Evolutionary conservation across 53 echinoderm and acorn worm species (phyloP).

Genomic region (Antedon mediterranea): DNA sequence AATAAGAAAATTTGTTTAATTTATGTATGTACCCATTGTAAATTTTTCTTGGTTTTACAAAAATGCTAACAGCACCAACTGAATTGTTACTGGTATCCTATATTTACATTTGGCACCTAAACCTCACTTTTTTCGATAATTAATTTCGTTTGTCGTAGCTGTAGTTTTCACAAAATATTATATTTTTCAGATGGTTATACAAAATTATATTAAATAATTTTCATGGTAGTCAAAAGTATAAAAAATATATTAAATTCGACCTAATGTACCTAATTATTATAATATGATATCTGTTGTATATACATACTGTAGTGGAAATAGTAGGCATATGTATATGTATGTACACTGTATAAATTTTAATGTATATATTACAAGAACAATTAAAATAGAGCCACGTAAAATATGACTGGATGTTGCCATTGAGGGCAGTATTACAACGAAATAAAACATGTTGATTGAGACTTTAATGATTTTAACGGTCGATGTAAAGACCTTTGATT

Average conservation of each 20-base stretch:
- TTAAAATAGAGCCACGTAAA: not conserved
- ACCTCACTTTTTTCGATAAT: too few relatives aligned
- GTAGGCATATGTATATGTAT: not conserved
- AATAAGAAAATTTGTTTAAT: too few relatives aligned
- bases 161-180: too few relatives aligned
- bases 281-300: not conserved
- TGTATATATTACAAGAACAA: not conserved
- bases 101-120: too few relatives aligned
- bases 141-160: too few relatives aligned
- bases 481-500: too few relatives aligned
- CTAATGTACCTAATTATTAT: not conserved
- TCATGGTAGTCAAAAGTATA: not conserved
- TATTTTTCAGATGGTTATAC: too few relatives aligned
- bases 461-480: too few relatives aligned
- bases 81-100: too few relatives aligned
- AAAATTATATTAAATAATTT: not conserved
- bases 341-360: constrained; percentile 1
- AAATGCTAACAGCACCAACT: too few relatives aligned
- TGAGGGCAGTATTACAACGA: not conserved
- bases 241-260: not conserved
- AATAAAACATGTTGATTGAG: not conserved
- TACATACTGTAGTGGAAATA: not conserved
- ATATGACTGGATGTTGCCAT: not conserved
- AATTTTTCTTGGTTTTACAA: too few relatives aligned
- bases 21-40: too few relatives aligned